These are phyloP conservation scores for Sminthurinus aureus DNA, from an alignment of 2,888 invertebrate species.

Conservation along the genomic window DNA sequence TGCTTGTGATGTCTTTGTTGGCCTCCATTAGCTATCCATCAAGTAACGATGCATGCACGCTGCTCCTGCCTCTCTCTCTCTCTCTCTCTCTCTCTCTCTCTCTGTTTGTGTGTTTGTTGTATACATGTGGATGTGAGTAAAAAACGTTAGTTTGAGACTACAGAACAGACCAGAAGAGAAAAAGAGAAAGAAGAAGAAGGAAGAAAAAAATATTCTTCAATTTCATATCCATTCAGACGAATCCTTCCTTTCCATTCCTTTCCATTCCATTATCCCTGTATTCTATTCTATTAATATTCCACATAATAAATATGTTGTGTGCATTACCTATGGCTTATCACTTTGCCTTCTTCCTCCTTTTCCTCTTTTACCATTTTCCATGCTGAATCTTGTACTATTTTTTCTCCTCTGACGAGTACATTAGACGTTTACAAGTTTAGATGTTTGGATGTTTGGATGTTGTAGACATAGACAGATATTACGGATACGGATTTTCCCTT, in stretches of 20 bases:
- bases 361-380: no score
- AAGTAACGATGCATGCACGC: slow-evolving; percentile 47
- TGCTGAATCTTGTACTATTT: no score
- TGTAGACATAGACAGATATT: no score
- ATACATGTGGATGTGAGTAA: no score
- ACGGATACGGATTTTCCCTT: no score
- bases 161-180: background rate
- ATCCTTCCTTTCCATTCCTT: slow-evolving; percentile 34
- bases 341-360: background rate
- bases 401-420: no score
- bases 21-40: slow-evolving; percentile 59
- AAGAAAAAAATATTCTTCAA: slow-evolving; percentile 33
- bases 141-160: no score
- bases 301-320: slow-evolving; percentile 2
- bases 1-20: slow-evolving; percentile 60
- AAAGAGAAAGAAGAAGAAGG: slow-evolving; percentile 31
- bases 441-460: no score
- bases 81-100: slow-evolving; percentile 10
- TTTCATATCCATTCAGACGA: slow-evolving; percentile 38
- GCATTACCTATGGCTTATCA: slow-evolving; percentile 25
- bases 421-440: no score
- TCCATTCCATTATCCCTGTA: slow-evolving; percentile 24
- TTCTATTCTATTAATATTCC: background rate
- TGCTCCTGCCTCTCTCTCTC: slow-evolving; percentile 19
- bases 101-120: no score